Base-by-base conservation (phyloP, 2,797 vertebrate genomes). In the Peromyscus nudipes region DNA sequence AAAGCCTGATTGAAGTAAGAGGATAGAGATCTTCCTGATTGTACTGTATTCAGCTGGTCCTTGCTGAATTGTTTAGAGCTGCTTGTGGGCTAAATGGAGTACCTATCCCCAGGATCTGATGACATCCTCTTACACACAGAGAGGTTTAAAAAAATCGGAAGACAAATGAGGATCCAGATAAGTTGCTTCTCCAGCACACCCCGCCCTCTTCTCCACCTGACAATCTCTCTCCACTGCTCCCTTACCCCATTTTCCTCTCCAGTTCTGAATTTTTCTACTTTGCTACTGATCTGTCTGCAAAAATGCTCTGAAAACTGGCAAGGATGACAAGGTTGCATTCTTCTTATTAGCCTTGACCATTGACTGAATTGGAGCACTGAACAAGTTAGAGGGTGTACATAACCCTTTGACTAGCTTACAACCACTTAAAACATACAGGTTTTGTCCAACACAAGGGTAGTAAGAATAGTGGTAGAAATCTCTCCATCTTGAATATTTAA, bases 241-340 rank as follows among this genome's bases (percentile, higher is more conserved):
- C 10, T 3, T 1, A 27, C 11, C 62, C 17, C 43, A 85, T 86
- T 52, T 92, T 29, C 86, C 80, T 85, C 77, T 14, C 29, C 4
- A 89, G 19, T 11, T 95, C 19, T 88, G 19, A 10, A 46, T 29
- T 69, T 80, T 79, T 46, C 37, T 71, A n/a, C 27, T 31, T n/a
- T 9, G 52, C 34, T 92, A 27, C 25, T 90, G 73, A 75, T 1
- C 27, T 93, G 0, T 83, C 62, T 84, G n/a, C 89, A 43, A 86
- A 96, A 94, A 67, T 14, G 14, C 21, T 60, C 46, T 82, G 77
- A 93, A 88, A 91, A 73, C 34, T 83, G 17, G 55, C 3, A 90
- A 90, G 8, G 52, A 17, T 57, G 85, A 29, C 10, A 60, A 64
- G 10, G 52, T 17, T 27, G 1, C 5, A 71, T 60, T 81, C 19